These are phyloP conservation scores for Cataglyphis hispanica DNA, from an alignment of 1,140 invertebrate species.

Conservation along the genomic window DNA sequence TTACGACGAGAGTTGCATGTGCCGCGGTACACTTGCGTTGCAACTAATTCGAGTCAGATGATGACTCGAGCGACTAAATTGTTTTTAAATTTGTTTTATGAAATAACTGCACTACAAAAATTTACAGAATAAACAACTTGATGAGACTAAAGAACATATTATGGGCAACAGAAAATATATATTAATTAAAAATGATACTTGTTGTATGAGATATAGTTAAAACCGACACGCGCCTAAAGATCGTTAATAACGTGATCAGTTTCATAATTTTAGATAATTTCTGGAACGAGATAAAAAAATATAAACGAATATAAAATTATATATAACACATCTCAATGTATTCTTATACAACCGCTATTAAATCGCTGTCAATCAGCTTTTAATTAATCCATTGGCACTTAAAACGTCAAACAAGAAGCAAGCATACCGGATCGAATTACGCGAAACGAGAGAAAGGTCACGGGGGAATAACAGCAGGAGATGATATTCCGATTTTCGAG, in stretches of 20 bases:
- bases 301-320: neutral
- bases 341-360: neutral
- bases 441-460: constrained; percentile 5
- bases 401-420: constrained; percentile 17
- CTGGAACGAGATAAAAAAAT: neutral
- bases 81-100: constrained; percentile 10
- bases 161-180: neutral
- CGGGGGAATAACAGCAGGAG: constrained; percentile 13
- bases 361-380: neutral
- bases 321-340: no score
- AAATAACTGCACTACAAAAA: constrained; percentile 19
- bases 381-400: constrained; percentile 39
- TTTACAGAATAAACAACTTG: neutral
- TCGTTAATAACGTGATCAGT: neutral
- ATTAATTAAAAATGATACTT: neutral
- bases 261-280: constrained; percentile 5
- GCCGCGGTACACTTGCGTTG: constrained; percentile 14
- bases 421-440: neutral
- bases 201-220: neutral
- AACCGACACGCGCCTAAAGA: neutral
- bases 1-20: constrained; percentile 22
- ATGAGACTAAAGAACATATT: neutral
- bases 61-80: constrained; percentile 17
- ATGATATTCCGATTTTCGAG: constrained; percentile 11
- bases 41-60: constrained; percentile 41